A percentile compares a stretch with the other conserved stretches of the same genome.
These are phyloP conservation scores for Nephila pilipes DNA, from an alignment of 1,140 invertebrate genomes.

Conservation along the genomic window DNA sequence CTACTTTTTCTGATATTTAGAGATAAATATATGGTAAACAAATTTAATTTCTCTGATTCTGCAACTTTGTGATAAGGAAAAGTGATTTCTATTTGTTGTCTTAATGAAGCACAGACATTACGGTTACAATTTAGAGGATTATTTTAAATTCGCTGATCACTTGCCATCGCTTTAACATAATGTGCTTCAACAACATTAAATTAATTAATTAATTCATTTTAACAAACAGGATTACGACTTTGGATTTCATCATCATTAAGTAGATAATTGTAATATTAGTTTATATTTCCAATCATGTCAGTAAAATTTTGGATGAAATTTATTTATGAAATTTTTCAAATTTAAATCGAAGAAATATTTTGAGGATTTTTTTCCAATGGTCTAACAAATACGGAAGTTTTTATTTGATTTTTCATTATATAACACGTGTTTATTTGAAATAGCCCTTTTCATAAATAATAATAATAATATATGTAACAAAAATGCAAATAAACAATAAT, in stretches of 20 bases:
- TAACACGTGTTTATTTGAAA: too few relatives aligned
- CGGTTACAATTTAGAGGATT: constrained; percentile 17
- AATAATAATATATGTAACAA: too few relatives aligned
- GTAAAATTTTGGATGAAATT: neutral
- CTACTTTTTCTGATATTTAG: neutral
- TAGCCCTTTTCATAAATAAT: too few relatives aligned
- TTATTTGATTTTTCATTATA: too few relatives aligned
- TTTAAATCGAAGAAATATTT: too few relatives aligned
- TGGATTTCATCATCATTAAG: neutral
- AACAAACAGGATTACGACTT: constrained; percentile 15
- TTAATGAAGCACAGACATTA: neutral
- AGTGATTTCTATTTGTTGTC: neutral
- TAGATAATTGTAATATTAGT: neutral
- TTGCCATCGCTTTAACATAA: neutral
- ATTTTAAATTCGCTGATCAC: neutral
- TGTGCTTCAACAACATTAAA: neutral
- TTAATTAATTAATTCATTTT: neutral
- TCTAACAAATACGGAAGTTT: too few relatives aligned
- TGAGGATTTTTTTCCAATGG: too few relatives aligned
- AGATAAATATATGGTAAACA: neutral
- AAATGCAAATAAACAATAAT: too few relatives aligned
- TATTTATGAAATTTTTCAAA: neutral
- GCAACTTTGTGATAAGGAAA: neutral
- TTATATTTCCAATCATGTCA: neutral
- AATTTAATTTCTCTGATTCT: neutral